Conservation (phyloP, 2,888 invertebrate species). For the Heterodera filipjevi region DNA sequence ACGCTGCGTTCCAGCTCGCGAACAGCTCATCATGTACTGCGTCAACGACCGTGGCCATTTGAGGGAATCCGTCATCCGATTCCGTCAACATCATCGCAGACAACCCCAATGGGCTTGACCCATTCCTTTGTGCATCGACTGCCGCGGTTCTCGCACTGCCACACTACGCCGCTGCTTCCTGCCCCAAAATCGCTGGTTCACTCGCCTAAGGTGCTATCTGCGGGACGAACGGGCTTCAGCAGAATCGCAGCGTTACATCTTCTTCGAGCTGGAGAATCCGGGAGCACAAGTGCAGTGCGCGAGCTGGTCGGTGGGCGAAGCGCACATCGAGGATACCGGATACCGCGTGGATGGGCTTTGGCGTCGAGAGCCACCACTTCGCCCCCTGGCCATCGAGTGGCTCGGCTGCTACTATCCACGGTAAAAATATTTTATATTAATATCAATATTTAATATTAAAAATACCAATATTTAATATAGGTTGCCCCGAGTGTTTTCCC, state of each 20-base stretch:
- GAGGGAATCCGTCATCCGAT: constrained; percentile 14
- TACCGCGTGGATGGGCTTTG: constrained; percentile 25
- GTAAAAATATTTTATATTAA: background rate
- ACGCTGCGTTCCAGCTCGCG: background rate
- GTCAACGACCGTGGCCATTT: constrained; percentile 26
- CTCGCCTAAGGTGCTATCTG: constrained; percentile 17
- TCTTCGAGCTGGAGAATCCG: constrained; percentile 19
- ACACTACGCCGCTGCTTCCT: constrained; percentile 12
- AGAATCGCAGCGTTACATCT: constrained; percentile 23
- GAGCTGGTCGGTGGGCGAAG: constrained; percentile 23
- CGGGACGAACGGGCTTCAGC: constrained; percentile 19
- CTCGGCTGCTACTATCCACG: constrained; percentile 17
- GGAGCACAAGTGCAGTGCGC: constrained; percentile 15
- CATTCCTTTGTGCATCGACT: constrained; percentile 17
- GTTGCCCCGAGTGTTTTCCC: constrained; percentile 15
- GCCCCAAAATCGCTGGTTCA: constrained; percentile 1
- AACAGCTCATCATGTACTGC: constrained; percentile 25
- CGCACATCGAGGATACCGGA: constrained; percentile 6
- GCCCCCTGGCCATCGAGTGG: constrained; percentile 10
- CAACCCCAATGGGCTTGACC: constrained; percentile 1
- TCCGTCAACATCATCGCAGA: background rate
- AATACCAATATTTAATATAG: background rate
- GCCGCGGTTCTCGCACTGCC: constrained; percentile 20
- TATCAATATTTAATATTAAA: no score
- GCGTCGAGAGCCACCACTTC: background rate